Percentiles rank a stretch among this genome's conserved stretches.
These are phyloP conservation scores for Pluvianellus socialis DNA, from an alignment of 2,113 vertebrate species.

Conservation along the genomic window DNA sequence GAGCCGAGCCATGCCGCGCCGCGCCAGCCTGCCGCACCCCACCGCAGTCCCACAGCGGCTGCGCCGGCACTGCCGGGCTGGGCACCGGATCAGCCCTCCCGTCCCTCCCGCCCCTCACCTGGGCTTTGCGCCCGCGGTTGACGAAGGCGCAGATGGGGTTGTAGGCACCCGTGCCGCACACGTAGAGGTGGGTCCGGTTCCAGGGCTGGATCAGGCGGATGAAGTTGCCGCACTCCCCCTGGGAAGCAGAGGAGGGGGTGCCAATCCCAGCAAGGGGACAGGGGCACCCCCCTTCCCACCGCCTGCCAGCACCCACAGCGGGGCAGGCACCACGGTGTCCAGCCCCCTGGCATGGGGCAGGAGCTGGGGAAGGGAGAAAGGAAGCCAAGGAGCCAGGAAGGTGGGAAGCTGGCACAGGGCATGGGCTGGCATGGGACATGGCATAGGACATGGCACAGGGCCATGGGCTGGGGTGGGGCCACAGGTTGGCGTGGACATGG, in stretches of 20 bases:
- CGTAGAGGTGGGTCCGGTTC: constrained; percentile 97
- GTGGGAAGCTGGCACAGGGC: background rate
- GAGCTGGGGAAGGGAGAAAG: background rate
- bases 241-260: background rate
- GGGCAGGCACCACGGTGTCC: fast-evolving
- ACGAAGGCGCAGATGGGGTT: constrained; percentile 96
- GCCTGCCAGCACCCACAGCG: background rate
- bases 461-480: background rate
- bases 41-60: fast-evolving
- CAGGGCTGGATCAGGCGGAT: constrained; percentile 98
- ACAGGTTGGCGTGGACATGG: background rate
- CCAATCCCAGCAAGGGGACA: background rate
- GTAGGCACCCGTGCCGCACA: constrained; percentile 96
- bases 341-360: background rate
- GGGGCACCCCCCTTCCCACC: background rate
- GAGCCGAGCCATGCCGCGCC: background rate
- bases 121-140: constrained; percentile 92
- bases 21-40: background rate
- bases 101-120: constrained; percentile 79
- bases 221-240: constrained; percentile 99
- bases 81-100: background rate
- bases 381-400: background rate
- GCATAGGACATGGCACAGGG: background rate
- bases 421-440: background rate
- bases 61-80: fast-evolving